These are phyloP conservation scores for Ondatra zibethicus DNA, from an alignment of 2,113 vertebrate genomes.

Conservation along the genomic window DNA sequence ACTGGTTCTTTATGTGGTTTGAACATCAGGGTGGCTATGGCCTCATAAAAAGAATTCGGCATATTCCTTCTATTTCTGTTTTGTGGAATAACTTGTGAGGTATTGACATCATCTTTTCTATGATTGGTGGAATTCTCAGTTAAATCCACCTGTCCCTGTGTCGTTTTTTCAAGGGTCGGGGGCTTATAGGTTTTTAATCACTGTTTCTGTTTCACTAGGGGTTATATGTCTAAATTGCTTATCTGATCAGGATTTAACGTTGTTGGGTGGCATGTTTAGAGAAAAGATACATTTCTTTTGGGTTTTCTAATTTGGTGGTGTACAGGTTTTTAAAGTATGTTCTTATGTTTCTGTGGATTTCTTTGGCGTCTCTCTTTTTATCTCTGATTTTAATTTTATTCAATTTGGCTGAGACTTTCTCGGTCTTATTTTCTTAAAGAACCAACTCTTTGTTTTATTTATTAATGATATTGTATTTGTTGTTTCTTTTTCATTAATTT, in stretches of 20 bases:
- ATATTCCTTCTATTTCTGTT: not conserved
- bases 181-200: not conserved
- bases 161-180: not conserved
- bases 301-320: not conserved
- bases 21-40: not conserved
- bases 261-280: not conserved
- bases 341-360: not conserved
- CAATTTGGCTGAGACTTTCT: not conserved
- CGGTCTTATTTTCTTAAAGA: not conserved
- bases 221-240: not conserved
- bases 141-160: not conserved
- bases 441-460: not conserved
- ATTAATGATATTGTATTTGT: not conserved
- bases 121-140: not conserved
- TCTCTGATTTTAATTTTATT: not conserved
- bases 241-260: not conserved
- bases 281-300: not conserved
- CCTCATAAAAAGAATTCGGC: not conserved
- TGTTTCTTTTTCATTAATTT: not conserved
- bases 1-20: not conserved
- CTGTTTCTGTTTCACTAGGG: not conserved
- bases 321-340: not conserved
- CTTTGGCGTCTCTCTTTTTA: not conserved
- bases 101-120: not conserved
- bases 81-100: not conserved